phyloP scores from a whole-genome alignment of 2,113 vertebrate species.

The Larimichthys polyactis region DNA sequence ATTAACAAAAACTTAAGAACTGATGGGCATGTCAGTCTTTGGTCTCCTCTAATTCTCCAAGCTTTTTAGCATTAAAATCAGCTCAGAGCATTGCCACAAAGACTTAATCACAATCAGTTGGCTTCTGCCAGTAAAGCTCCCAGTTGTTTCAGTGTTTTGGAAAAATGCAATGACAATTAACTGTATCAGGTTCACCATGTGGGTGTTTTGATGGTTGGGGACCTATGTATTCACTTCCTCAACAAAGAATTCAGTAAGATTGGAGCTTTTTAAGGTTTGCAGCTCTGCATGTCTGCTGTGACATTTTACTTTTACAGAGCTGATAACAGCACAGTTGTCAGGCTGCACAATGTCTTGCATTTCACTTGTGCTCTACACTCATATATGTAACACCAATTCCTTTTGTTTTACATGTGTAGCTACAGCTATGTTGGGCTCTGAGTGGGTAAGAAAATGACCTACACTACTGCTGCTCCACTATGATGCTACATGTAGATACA shows the following conservation, averaged over 20 bases:
- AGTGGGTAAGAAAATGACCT: no score
- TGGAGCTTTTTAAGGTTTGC: background rate
- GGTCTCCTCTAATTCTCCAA: background rate
- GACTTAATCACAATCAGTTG: background rate
- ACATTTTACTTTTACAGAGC: background rate
- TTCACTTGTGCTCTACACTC: no score
- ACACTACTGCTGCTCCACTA: background rate
- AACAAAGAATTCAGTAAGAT: background rate
- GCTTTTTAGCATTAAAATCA: background rate
- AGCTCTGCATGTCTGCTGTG: background rate
- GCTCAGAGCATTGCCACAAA: background rate
- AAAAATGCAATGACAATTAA: background rate
- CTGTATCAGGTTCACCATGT: background rate
- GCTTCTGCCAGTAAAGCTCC: background rate
- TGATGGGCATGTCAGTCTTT: background rate
- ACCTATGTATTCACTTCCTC: background rate
- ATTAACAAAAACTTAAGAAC: conserved; percentile 26
- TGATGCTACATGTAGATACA: background rate
- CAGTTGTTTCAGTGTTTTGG: background rate
- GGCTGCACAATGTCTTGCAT: no score
- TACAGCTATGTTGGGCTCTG: no score
- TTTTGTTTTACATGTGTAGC: no score
- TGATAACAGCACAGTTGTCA: background rate
- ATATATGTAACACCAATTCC: no score
- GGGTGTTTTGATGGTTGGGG: background rate